Percentiles rank a stretch among this genome's conserved stretches.
Evolutionary conservation across 1,140 invertebrate species (phyloP).

Genomic region (Pygmarrhopalites habei): DNA sequence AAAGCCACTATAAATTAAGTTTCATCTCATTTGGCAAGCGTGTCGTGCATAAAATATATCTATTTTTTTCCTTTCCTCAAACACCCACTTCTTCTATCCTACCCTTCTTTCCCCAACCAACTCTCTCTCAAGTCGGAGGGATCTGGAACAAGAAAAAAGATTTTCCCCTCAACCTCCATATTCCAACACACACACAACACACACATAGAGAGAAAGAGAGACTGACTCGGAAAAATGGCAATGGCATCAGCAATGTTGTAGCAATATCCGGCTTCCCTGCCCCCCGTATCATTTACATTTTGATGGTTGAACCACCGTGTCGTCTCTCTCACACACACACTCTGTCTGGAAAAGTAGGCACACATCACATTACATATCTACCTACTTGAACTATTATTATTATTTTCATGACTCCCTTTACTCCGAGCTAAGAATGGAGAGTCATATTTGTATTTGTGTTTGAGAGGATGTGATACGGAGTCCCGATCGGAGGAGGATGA

Average conservation of each 20-base stretch:
- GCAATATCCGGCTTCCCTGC: conserved; percentile 28
- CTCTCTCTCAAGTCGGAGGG: not conserved
- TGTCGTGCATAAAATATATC: conserved; percentile 6
- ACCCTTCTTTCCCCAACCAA: not conserved
- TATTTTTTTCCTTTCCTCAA: conserved; percentile 4
- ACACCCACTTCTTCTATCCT: not conserved
- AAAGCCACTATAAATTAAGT: conserved; percentile 13
- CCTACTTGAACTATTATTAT: not conserved
- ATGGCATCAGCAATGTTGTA: conserved; percentile 22
- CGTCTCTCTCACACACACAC: not conserved
- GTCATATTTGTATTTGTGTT: no score
- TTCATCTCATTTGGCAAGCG: conserved; percentile 12
- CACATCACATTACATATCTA: no score
- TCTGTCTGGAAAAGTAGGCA: not conserved
- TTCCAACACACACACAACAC: no score
- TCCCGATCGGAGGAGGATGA: not conserved
- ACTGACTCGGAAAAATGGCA: conserved; percentile 5
- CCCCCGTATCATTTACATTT: conserved; percentile 28
- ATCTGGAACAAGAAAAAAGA: no score
- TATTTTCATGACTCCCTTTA: not conserved
- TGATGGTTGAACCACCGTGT: conserved; percentile 17
- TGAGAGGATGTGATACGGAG: not conserved
- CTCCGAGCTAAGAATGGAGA: not conserved
- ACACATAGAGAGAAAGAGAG: no score
- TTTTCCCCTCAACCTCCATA: no score